Conservation (phyloP, 2,888 invertebrate genomes). For the Sesia apiformis region DNA sequence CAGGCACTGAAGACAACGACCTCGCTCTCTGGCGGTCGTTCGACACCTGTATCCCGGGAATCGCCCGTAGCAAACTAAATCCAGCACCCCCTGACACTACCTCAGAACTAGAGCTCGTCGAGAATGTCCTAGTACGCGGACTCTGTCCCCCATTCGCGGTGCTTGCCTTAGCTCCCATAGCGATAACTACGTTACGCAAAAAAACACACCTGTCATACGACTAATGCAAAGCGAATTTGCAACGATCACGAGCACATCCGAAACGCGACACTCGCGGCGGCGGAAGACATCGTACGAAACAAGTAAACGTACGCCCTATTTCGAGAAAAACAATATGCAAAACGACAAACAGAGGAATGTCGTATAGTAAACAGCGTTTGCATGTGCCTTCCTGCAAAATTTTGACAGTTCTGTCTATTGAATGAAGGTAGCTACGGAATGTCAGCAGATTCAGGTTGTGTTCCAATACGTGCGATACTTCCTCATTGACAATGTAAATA, state of each 20-base stretch:
- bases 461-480: too few relatives aligned
- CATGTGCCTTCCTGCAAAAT: constrained; percentile 69
- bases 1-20: constrained; percentile 88
- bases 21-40: constrained; percentile 88
- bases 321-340: constrained; percentile 37
- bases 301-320: constrained; percentile 24
- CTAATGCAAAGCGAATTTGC: constrained; percentile 21
- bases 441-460: too few relatives aligned
- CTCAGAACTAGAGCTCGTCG: constrained; percentile 81
- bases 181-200: constrained; percentile 58
- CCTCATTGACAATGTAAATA: too few relatives aligned
- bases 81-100: constrained; percentile 76
- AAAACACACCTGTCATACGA: constrained; percentile 48
- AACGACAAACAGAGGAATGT: constrained; percentile 47
- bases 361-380: constrained; percentile 61
- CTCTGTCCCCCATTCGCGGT: constrained; percentile 85
- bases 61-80: constrained; percentile 80
- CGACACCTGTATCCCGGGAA: constrained; percentile 82
- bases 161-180: constrained; percentile 90
- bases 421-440: too few relatives aligned
- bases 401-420: constrained; percentile 51
- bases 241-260: constrained; percentile 61
- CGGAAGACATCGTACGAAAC: constrained; percentile 66
- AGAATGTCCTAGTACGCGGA: constrained; percentile 84
- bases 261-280: constrained; percentile 54